These are phyloP conservation scores for Bryconaethiops microstoma DNA, from an alignment of 2,797 vertebrate genomes.

Conservation along the genomic window DNA sequence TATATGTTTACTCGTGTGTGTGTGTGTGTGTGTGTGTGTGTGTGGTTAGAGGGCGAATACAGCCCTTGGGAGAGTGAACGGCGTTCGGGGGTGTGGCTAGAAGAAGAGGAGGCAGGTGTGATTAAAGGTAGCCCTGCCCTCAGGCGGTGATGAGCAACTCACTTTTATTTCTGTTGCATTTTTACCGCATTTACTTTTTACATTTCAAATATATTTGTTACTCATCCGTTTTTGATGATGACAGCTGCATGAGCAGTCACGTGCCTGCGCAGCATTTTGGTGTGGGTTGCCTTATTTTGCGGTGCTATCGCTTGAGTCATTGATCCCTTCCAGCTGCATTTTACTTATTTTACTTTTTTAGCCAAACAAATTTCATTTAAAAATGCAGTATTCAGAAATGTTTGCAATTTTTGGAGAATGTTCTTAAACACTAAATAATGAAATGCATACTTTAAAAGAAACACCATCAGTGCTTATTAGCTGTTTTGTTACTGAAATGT, in stretches of 20 bases:
- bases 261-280: not conserved
- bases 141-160: not conserved
- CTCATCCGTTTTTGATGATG: conserved; percentile 23
- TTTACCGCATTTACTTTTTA: not conserved
- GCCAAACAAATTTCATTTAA: too few relatives aligned
- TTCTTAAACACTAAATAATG: too few relatives aligned
- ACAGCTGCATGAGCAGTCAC: conserved; percentile 34
- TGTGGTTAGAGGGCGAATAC: conserved; percentile 88
- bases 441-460: too few relatives aligned
- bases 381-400: too few relatives aligned
- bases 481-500: too few relatives aligned
- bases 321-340: not conserved
- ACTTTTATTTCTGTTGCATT: conserved; percentile 21
- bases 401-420: too few relatives aligned
- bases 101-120: conserved; percentile 84
- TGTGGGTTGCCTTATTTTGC: conserved; percentile 8
- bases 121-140: conserved; percentile 78
- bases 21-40: conserved; percentile 76
- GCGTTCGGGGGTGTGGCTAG: conserved; percentile 82
- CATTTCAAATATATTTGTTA: not conserved
- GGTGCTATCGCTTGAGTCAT: not conserved
- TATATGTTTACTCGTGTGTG: conserved; percentile 71
- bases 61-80: conserved; percentile 85
- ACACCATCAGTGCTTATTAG: too few relatives aligned
- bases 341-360: not conserved